These are phyloP conservation scores for Ceratotherium simum DNA, from an alignment of 2,113 vertebrate species.

Conservation along the genomic window DNA sequence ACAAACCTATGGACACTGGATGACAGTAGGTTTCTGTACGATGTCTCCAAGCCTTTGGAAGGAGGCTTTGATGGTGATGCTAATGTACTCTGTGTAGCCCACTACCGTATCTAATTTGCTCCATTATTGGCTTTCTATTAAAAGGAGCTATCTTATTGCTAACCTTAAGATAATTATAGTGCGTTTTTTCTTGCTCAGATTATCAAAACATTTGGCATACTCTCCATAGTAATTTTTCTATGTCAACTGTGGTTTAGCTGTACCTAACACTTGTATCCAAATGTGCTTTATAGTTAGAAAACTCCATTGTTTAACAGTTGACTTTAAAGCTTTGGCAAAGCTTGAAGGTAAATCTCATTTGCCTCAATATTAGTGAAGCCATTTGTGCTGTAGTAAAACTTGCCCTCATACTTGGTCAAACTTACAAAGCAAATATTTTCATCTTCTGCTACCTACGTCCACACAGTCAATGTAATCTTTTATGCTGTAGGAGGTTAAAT, in stretches of 20 bases:
- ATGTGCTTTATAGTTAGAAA: slow-evolving; percentile 20
- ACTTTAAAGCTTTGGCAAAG: slow-evolving; percentile 7
- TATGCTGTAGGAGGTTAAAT: neutral
- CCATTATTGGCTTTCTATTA: neutral
- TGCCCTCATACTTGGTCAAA: neutral
- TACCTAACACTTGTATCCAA: neutral
- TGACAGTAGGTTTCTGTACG: neutral
- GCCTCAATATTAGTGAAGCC: neutral
- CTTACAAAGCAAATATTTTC: slow-evolving; percentile 62
- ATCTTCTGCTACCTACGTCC: neutral
- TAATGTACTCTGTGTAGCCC: neutral
- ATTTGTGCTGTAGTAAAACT: neutral
- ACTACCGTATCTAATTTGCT: neutral
- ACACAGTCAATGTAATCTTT: neutral
- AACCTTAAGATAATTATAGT: neutral
- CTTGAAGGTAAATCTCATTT: neutral
- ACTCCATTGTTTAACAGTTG: neutral
- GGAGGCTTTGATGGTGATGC: neutral
- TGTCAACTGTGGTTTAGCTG: neutral
- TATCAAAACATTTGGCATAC: neutral
- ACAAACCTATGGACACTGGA: neutral
- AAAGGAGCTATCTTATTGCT: neutral
- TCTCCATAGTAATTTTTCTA: neutral
- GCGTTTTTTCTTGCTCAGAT: neutral
- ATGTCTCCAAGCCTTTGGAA: neutral